Base-by-base conservation (phyloP, 1,140 invertebrate genomes). In the Drosophila arawakana region DNA sequence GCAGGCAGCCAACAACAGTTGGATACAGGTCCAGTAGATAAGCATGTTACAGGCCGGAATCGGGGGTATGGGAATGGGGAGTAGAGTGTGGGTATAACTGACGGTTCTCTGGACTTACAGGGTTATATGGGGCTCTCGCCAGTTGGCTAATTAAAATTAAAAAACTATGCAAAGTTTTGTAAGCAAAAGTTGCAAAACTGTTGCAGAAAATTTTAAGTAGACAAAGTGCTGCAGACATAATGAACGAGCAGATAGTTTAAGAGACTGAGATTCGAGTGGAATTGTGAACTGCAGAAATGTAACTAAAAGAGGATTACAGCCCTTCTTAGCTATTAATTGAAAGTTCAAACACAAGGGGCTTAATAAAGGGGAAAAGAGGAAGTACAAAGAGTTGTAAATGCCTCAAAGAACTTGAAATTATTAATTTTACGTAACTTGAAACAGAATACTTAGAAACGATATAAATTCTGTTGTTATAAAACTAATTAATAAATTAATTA, bases 71-170 rank as follows among this genome's bases (percentile, higher is more conserved):
- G n/a, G 25, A 30, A 30, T 30, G 25, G 35, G 11, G 21, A 43
- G 43, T 21, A 18, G 11, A 10, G 15, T 3, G 11, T 10, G 34
- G 25, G 50, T 25, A 7, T 34, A 54, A 6, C 46, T 47, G 15
- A 47, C 46, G 15, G 15, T 15, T 47, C 18, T 47, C 25, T 11
- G 58, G 58, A 2, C 39, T 43, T 13, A 43, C 41, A 13, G 41
- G 41, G 41, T 43, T 43, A 43, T 7, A 13, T 11, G 41, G n/a
- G 0, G 6, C 41, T 43, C 13, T 41, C 34, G n/a, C 21, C 83
- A 88, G 75, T 76, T 73, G 77, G 83, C 83, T 88, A 88, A 88
- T 88, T 88, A 88, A 88, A 88, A 89, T 78, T 82, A 76, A 78
- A 71, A 78, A 86, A 77, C 76, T 74, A 80, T 77, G 69, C 73